Evolutionary conservation across 2,888 invertebrate species (phyloP), one percentile per base, ranked within the genome.

Genomic region (Melipona bicolor): DNA sequence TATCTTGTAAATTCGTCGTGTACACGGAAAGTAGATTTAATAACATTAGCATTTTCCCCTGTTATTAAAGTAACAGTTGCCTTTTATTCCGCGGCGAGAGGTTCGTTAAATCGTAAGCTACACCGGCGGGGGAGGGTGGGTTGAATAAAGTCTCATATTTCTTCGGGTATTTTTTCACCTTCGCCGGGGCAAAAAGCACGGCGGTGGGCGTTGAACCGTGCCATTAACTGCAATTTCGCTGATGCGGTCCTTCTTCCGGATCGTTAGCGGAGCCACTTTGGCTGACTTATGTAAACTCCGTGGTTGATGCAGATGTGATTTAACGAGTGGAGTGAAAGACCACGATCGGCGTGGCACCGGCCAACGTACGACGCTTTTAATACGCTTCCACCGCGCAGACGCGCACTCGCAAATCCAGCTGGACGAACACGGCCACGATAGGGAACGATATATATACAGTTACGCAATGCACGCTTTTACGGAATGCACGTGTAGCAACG

Each of bases 211-310:
- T 91, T 86, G 89, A 88, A 88, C 87, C 85, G 89, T 88, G 88
- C 90, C 91, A 92, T 92, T 91, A 91, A 91, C 86, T 89, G 90
- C 90, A 91, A 91, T 91, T 92, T 91, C 87, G 87, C 91, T 89
- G 89, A 89, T 89, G 89, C 87, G 87, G 89, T 86, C 87, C 89
- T 90, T 91, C 91, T 92, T 92, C 91, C 91, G 92, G 87, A 91
- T 92, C 91, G 92, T 92, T 92, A 92, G 90, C 90, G 86, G 83
- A 80, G 83, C 86, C 89, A 87, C 87, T 89, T 89, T 87, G 85
- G 84, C 87, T 90, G 89, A 92, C 90, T 92, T 90, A 89, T 91
- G 90, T 90, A 88, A 90, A 90, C 89, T 83, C 87, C 87, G 84
- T 80, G 87, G 86, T 87, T 64, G 87, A 87, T 88, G 88, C 86